Conservation (phyloP, 1,140 invertebrate species). For the Agrypnia vestita region DNA sequence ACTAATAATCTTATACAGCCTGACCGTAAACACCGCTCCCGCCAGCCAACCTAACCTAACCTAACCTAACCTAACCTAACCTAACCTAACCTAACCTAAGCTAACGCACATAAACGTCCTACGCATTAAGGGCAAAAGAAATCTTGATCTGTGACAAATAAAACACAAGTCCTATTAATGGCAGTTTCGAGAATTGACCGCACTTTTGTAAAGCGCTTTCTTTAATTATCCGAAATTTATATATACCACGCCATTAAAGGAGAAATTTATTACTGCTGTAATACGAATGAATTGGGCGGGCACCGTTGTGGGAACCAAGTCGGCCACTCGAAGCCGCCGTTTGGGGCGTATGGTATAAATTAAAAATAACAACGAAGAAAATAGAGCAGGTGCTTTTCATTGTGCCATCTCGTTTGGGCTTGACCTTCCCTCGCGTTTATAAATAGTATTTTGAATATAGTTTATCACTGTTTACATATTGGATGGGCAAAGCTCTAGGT, state of each 20-base stretch:
- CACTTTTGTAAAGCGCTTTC: slow-evolving; percentile 29
- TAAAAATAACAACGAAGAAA: slow-evolving; percentile 45
- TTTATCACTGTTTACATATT: no score
- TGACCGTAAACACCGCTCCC: no score
- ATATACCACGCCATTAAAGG: slow-evolving; percentile 40
- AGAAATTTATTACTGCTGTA: slow-evolving; percentile 53
- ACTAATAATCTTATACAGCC: no score
- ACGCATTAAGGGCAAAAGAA: not conserved
- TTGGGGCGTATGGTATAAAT: slow-evolving; percentile 40
- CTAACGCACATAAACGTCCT: no score
- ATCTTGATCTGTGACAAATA: not conserved
- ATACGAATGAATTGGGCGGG: slow-evolving; percentile 54
- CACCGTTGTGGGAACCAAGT: slow-evolving; percentile 46
- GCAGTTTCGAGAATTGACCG: not conserved
- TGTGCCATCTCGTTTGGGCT: not conserved
- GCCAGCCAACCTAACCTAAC: no score
- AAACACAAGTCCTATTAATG: slow-evolving; percentile 7
- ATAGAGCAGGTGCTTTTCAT: slow-evolving; percentile 40
- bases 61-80: no score
- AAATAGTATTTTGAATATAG: no score
- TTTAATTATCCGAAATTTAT: slow-evolving; percentile 43
- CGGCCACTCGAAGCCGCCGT: slow-evolving; percentile 24
- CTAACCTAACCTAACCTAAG: no score
- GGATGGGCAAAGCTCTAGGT: no score
- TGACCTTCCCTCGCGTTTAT: no score